These are phyloP conservation scores for Poecilia latipinna DNA, from an alignment of 2,113 vertebrate genomes.

Conservation along the genomic window DNA sequence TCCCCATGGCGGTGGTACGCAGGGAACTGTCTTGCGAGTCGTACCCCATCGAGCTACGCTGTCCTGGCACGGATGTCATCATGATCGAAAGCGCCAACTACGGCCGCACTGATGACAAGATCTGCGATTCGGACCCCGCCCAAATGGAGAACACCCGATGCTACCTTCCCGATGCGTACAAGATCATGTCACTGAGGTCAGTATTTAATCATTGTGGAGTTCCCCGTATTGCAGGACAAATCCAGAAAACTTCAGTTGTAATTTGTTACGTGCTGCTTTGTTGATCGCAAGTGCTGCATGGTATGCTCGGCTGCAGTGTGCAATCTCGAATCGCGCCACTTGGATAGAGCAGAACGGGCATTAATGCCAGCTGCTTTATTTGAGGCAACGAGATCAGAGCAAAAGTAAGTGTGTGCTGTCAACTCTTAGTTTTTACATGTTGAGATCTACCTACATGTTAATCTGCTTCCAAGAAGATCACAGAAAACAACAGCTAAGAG, in stretches of 20 bases:
- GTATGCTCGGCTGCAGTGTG: constrained; percentile 11
- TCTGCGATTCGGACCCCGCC: constrained; percentile 98
- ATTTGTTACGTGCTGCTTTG: constrained; percentile 11
- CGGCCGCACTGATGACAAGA: constrained; percentile 97
- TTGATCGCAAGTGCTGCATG: constrained; percentile 1
- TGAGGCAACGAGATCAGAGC: constrained; percentile 3
- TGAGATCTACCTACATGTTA: constrained; percentile 5
- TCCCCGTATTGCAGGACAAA: background rate
- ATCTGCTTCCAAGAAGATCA: constrained; percentile 20
- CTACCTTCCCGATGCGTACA: constrained; percentile 98
- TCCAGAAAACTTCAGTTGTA: background rate
- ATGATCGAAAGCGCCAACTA: constrained; percentile 99
- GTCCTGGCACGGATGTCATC: constrained; percentile 98
- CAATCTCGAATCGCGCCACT: constrained; percentile 4
- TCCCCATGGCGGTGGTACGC: constrained; percentile 98
- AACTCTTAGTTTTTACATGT: constrained; percentile 20
- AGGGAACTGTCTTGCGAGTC: constrained; percentile 99
- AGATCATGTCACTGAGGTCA: constrained; percentile 98
- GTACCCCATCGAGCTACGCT: constrained; percentile 98
- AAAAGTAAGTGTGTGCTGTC: constrained; percentile 4
- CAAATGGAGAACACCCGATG: constrained; percentile 99
- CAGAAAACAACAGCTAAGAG: constrained; percentile 13
- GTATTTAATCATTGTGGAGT: constrained; percentile 1
- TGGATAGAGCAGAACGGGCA: background rate
- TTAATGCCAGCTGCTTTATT: background rate